These are phyloP conservation scores for Nothoprocta pentlandii DNA, from an alignment of 2,113 vertebrate species.

Conservation along the genomic window DNA sequence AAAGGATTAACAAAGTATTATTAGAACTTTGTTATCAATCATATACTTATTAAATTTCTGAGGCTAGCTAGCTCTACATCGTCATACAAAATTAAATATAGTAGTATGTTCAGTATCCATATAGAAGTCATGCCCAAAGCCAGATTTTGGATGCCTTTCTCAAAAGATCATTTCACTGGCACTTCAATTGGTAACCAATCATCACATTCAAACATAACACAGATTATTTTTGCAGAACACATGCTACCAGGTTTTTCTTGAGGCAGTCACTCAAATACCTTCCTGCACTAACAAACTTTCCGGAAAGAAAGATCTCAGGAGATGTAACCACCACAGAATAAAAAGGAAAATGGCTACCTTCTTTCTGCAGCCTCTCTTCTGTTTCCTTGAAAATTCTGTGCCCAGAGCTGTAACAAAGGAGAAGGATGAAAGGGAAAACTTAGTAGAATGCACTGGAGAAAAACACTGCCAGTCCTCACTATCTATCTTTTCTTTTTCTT, in stretches of 20 bases:
- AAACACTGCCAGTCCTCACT: not conserved
- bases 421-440: not conserved
- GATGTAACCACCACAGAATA: not conserved
- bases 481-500: not conserved
- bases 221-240: not conserved
- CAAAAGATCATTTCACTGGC: accelerated
- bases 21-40: not conserved
- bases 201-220: not conserved
- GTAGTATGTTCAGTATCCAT: not conserved
- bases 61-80: not conserved
- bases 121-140: not conserved
- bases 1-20: not conserved
- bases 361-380: not conserved
- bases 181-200: not conserved
- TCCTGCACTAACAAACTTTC: not conserved
- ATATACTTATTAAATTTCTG: not conserved
- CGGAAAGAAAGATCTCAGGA: not conserved
- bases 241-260: not conserved
- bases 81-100: not conserved
- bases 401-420: not conserved
- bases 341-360: not conserved
- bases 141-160: not conserved
- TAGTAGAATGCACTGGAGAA: not conserved
- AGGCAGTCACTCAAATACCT: not conserved
- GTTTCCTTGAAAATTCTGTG: not conserved